phyloP scores from a whole-genome alignment of 2,888 invertebrate genomes.

The Drosophila niveifrons region DNA sequence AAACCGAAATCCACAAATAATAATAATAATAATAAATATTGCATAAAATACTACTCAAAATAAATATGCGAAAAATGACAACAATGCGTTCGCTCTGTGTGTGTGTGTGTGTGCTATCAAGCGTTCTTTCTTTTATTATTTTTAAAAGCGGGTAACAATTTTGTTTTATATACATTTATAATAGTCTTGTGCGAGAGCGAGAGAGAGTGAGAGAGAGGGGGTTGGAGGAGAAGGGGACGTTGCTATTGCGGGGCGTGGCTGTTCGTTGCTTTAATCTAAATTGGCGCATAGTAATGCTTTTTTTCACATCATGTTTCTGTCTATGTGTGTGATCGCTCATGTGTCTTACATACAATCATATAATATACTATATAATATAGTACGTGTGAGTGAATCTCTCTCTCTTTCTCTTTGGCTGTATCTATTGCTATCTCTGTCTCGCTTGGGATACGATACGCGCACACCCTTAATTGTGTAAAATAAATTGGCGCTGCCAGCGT shows the following conservation, averaged over 20 bases:
- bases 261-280: slow-evolving; percentile 77
- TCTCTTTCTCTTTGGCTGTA: slow-evolving; percentile 13
- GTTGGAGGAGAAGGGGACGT: slow-evolving; percentile 1
- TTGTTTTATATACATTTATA: slow-evolving; percentile 38
- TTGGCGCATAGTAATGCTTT: slow-evolving; percentile 77
- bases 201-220: slow-evolving; percentile 46
- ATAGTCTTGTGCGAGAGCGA: slow-evolving; percentile 42
- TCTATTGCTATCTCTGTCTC: slow-evolving; percentile 16
- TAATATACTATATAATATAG: slow-evolving; percentile 35
- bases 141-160: slow-evolving; percentile 45
- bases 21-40: slow-evolving; percentile 66
- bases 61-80: slow-evolving; percentile 37
- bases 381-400: slow-evolving; percentile 5
- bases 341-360: slow-evolving; percentile 60
- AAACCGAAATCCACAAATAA: slow-evolving; percentile 37
- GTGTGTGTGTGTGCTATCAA: slow-evolving; percentile 38
- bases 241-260: slow-evolving; percentile 63
- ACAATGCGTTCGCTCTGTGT: slow-evolving; percentile 64
- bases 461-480: slow-evolving; percentile 83
- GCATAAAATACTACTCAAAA: slow-evolving; percentile 49
- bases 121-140: slow-evolving; percentile 61
- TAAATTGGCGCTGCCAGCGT: slow-evolving; percentile 72
- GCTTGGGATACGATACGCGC: slow-evolving; percentile 49
- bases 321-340: slow-evolving; percentile 59
- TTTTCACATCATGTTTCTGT: slow-evolving; percentile 37